Evolutionary conservation across 2,797 vertebrate species (phyloP).

Genomic region (Podarcis siculus): DNA sequence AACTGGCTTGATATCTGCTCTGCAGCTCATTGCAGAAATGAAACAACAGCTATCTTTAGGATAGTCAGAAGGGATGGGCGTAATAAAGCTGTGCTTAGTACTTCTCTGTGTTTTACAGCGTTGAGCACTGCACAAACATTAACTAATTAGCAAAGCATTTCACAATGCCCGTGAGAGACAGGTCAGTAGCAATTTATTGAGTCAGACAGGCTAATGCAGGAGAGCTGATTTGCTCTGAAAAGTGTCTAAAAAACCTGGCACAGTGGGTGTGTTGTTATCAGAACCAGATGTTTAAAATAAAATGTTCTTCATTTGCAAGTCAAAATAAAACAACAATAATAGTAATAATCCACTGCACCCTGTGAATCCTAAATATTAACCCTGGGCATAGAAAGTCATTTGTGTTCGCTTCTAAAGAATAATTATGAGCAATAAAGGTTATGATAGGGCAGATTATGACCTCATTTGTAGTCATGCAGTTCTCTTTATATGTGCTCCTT

Average conservation of each 20-base stretch:
- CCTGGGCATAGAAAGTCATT: conserved; percentile 7
- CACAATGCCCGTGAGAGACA: neutral
- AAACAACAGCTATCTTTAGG: neutral
- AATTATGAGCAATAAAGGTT: conserved; percentile 7
- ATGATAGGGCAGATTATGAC: neutral
- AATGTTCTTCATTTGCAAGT: conserved; percentile 14
- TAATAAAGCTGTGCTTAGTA: conserved; percentile 15
- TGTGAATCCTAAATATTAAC: conserved; percentile 16
- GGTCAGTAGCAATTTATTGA: conserved; percentile 36
- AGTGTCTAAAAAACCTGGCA: conserved; percentile 31
- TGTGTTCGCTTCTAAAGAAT: conserved; percentile 4
- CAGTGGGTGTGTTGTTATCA: conserved; percentile 15
- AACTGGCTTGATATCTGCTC: neutral
- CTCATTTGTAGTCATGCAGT: neutral
- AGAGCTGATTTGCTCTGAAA: conserved; percentile 25
- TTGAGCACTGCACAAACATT: conserved; percentile 36
- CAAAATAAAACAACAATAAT: neutral
- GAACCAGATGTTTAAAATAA: conserved; percentile 48
- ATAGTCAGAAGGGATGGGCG: neutral
- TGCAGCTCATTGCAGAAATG: neutral
- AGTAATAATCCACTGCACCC: conserved; percentile 21
- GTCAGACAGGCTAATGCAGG: conserved; percentile 47
- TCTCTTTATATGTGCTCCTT: neutral
- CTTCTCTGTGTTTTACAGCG: neutral
- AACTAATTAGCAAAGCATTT: conserved; percentile 41